Evolutionary conservation across 1,140 invertebrate genomes (phyloP).

Genomic region (Drosophila tristis): DNA sequence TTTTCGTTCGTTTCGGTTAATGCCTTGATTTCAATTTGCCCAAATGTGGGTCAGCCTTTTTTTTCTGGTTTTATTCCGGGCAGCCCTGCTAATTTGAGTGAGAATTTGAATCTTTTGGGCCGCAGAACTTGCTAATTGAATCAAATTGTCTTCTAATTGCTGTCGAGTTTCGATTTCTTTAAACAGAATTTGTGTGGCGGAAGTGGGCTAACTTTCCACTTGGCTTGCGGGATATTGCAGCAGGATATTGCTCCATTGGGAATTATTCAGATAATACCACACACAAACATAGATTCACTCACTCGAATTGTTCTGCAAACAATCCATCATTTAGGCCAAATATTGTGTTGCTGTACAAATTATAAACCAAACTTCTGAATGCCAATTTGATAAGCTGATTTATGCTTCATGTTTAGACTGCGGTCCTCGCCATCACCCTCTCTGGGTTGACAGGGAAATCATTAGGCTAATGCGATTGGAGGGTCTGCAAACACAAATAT

Average conservation of each 20-base stretch:
- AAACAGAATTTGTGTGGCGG: constrained; percentile 3
- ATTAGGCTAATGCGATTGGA: constrained; percentile 71
- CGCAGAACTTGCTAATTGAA: constrained; percentile 64
- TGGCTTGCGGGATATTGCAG: neutral
- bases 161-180: constrained; percentile 65
- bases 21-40: constrained; percentile 74
- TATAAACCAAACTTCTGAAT: constrained; percentile 55
- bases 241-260: constrained; percentile 16
- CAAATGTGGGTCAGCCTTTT: constrained; percentile 44
- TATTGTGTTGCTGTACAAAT: constrained; percentile 56
- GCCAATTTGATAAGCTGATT: constrained; percentile 72
- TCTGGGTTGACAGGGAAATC: constrained; percentile 62
- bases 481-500: constrained; percentile 58
- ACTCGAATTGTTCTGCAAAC: constrained; percentile 26
- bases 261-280: constrained; percentile 40
- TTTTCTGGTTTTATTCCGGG: neutral
- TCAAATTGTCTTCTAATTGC: constrained; percentile 52
- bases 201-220: constrained; percentile 24
- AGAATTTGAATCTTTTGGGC: constrained; percentile 28
- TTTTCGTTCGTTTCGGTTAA: constrained; percentile 39
- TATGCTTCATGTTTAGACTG: constrained; percentile 56
- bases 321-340: constrained; percentile 58
- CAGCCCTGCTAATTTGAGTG: constrained; percentile 45
- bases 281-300: neutral
- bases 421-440: neutral